These are phyloP conservation scores for Aurelia sp. DNA, from an alignment of 30 jellyfish, hydroid and myxozoan species.

Conservation along the genomic window DNA sequence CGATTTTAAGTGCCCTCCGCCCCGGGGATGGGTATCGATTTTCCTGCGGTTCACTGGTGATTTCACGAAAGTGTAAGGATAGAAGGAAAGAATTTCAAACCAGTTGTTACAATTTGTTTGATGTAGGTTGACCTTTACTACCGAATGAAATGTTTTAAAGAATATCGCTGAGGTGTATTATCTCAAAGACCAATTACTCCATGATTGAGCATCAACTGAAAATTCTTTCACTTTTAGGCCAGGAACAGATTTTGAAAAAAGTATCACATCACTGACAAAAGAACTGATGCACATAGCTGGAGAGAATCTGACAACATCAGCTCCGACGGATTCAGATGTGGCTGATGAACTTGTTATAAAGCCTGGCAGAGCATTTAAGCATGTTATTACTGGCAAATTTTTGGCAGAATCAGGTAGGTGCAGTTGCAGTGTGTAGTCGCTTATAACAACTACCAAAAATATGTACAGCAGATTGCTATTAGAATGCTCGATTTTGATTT, in stretches of 20 bases:
- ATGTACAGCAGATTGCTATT: background rate
- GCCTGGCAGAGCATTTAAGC: slow-evolving; percentile 91
- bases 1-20: no score
- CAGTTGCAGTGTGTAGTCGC: no score
- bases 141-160: no score
- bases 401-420: slow-evolving; percentile 89
- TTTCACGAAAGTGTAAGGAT: no score
- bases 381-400: slow-evolving; percentile 69
- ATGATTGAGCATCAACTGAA: background rate
- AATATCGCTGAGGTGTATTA: no score
- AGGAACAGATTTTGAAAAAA: slow-evolving; percentile 70
- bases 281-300: slow-evolving; percentile 77
- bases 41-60: no score
- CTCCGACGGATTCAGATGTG: slow-evolving; percentile 46
- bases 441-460: no score
- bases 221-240: slow-evolving; percentile 32
- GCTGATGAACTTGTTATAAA: slow-evolving; percentile 48
- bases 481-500: background rate
- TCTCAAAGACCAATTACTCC: background rate
- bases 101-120: no score
- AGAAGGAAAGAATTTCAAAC: no score
- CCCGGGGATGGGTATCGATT: no score
- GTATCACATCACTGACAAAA: slow-evolving; percentile 74
- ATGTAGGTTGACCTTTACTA: no score
- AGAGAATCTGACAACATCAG: slow-evolving; percentile 37